Base-by-base conservation (phyloP, 1,140 invertebrate species). In the Cylas formicarius region DNA sequence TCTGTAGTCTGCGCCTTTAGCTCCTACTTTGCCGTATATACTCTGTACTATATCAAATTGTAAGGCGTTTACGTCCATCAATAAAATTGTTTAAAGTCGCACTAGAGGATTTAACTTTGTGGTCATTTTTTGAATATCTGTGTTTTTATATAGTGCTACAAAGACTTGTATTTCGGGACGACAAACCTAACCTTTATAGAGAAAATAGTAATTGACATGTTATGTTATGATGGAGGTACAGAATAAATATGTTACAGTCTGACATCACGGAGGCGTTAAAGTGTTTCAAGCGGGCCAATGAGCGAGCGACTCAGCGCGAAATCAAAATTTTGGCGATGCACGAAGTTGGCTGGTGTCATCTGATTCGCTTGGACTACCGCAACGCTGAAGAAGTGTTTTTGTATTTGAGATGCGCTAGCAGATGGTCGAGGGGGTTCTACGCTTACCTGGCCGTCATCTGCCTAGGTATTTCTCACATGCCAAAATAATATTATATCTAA, bases 361-460 rank as follows among this genome's bases (percentile, higher is more conserved):
- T 84, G 14, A 78, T 83, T 50, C 71, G 73, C 29, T 63, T 86
- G 21, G 72, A 76, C 50, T 84, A 74, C 66, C 61, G 66, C 19
- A 64, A 74, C 44, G 75, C 78, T 2, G 66, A 75, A 49, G 56
- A 59, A 32, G 73, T 71, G 13, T 82, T 85, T 48, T 57, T 66
- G 3, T 72, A 71, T 55, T 64, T 84, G 7, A 73, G 74, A 34
- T 66, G 74, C 23, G 71, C 78, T 29, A 82, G 80, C 6, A 61
- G 71, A 45, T 85, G 81, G 81, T 83, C 81, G 9, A 74, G 76
- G 50, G 73, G 71, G 49, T 83, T 83, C 55, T 84, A 84, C 61
- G 67, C 73, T n/a, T 86, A 84, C 57, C 63, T 84, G 11, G 69
- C 77, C 10, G 55, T 52, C 3, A 63, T 69, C 20, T 61, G 57